Evolutionary conservation across 1,140 invertebrate species (phyloP).

Genomic region (Drosophila sproati): DNA sequence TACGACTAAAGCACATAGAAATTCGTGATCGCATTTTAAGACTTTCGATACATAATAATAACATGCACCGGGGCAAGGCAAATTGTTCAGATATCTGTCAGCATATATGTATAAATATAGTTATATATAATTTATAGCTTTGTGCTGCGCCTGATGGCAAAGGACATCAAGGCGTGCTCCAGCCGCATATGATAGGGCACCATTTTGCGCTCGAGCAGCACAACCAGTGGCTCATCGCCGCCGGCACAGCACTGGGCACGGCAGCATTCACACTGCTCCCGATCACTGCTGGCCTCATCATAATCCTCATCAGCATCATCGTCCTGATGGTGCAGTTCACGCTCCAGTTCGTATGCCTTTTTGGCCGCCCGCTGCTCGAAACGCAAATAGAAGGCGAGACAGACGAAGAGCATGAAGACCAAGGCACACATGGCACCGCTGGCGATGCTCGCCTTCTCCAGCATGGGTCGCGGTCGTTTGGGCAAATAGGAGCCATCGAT

Average conservation of each 20-base stretch:
- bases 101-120: neutral
- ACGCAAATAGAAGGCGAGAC: conserved; percentile 92
- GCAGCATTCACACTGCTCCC: conserved; percentile 63
- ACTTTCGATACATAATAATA: conserved; percentile 9
- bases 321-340: conserved; percentile 38
- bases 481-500: conserved; percentile 96
- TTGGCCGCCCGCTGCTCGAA: conserved; percentile 87
- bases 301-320: conserved; percentile 24
- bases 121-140: conserved; percentile 55
- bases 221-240: conserved; percentile 52
- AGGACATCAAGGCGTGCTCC: conserved; percentile 74
- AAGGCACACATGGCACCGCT: conserved; percentile 95
- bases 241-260: conserved; percentile 53
- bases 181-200: conserved; percentile 70
- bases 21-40: conserved; percentile 49
- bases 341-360: conserved; percentile 85
- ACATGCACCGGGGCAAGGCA: conserved; percentile 62
- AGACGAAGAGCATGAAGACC: conserved; percentile 94
- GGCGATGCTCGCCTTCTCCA: conserved; percentile 96
- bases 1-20: conserved; percentile 65
- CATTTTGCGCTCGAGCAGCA: conserved; percentile 36
- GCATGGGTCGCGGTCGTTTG: conserved; percentile 91
- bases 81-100: conserved; percentile 11
- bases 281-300: conserved; percentile 10
- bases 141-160: conserved; percentile 70